A percentile compares a stretch with the other conserved stretches of the same genome.
Evolutionary conservation across 2,888 invertebrate species (phyloP).

Genomic region (Dolichopus griseipennis): DNA sequence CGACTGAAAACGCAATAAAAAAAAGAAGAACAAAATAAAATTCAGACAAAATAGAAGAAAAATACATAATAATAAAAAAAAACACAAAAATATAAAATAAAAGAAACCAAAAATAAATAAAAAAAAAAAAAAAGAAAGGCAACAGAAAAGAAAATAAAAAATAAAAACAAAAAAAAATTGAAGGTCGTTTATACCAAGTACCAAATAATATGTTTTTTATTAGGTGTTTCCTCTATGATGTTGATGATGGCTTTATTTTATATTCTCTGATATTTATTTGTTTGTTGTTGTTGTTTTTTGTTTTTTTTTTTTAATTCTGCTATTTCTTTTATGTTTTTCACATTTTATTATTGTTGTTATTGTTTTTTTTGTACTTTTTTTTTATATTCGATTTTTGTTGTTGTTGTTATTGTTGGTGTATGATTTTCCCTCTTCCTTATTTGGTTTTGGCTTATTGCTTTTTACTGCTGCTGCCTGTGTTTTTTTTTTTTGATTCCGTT

Average conservation of each 20-base stretch:
- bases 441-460: not conserved
- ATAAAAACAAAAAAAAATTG: not conserved
- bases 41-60: not conserved
- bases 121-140: no score
- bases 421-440: slow-evolving; percentile 22
- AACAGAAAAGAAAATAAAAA: not conserved
- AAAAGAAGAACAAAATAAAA: no score
- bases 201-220: slow-evolving; percentile 6
- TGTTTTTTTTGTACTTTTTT: slow-evolving; percentile 21
- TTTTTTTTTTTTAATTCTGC: slow-evolving; percentile 13
- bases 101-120: no score
- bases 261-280: no score
- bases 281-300: slow-evolving; percentile 7
- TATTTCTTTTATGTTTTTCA: slow-evolving; percentile 19
- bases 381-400: slow-evolving; percentile 16
- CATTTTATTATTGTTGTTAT: slow-evolving; percentile 18
- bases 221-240: slow-evolving; percentile 4
- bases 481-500: no score
- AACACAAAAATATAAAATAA: no score
- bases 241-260: slow-evolving; percentile 3
- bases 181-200: slow-evolving; percentile 3
- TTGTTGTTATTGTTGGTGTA: slow-evolving; percentile 16
- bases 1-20: no score
- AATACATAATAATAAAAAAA: not conserved
- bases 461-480: no score